A percentile compares a stretch with the other conserved stretches of the same genome.
phyloP scores from a whole-genome alignment of 2,797 vertebrate genomes.

The Cirrhinus molitorella region DNA sequence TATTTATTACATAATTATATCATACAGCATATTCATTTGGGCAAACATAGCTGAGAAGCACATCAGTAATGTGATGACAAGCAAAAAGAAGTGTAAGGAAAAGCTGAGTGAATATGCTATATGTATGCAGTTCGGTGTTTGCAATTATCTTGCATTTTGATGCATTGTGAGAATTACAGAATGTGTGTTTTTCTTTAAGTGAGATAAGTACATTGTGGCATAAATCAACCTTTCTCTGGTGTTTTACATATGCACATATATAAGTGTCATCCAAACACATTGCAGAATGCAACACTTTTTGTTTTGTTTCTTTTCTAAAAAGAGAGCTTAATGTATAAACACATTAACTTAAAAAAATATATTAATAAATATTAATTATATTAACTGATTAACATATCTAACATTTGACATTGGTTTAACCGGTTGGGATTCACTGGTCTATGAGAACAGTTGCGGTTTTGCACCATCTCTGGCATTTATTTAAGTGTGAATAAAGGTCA shows the following conservation, averaged over 20 bases:
- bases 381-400: not conserved
- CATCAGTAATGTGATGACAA: not conserved
- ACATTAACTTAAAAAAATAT: not conserved
- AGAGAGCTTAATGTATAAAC: not conserved
- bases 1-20: not conserved
- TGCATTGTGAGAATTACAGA: not conserved
- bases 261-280: not conserved
- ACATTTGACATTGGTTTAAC: not conserved
- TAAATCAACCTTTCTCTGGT: not conserved
- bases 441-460: not conserved
- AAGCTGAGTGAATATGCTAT: not conserved
- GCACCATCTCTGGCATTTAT: constrained; percentile 10
- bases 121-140: not conserved
- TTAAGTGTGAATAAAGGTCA: not conserved
- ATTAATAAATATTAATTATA: not conserved
- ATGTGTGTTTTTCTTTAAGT: not conserved
- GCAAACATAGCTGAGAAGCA: not conserved
- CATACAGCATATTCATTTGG: not conserved
- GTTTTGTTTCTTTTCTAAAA: not conserved
- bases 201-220: constrained; percentile 4
- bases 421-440: not conserved
- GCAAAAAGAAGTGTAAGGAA: not conserved
- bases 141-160: not conserved
- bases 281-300: not conserved
- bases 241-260: not conserved